phyloP scores from a whole-genome alignment of 2,888 invertebrate genomes.

The Arge pagana region DNA sequence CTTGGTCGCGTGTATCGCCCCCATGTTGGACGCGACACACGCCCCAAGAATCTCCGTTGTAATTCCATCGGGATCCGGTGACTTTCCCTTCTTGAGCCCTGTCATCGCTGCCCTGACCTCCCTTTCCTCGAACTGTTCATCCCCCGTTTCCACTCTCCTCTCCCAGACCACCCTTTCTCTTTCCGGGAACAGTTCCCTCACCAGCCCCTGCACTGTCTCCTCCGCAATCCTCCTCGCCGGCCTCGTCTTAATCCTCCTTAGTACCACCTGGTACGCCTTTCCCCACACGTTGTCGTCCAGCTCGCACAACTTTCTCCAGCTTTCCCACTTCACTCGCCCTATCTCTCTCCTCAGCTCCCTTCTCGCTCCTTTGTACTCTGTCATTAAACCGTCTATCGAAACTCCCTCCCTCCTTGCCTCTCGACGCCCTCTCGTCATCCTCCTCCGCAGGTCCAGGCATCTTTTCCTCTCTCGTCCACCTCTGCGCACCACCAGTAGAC shows the following conservation, averaged over 20 bases:
- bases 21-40: no score
- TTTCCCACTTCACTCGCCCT: background rate
- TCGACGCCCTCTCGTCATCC: conserved; percentile 11
- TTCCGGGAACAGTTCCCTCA: no score
- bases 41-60: background rate
- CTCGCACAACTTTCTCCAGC: background rate
- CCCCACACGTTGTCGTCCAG: background rate
- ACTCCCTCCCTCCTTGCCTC: background rate
- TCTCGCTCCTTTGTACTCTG: conserved; percentile 1
- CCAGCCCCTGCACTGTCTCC: no score
- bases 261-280: background rate
- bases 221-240: no score
- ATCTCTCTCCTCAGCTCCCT: background rate
- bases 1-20: no score
- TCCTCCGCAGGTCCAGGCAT: conserved; percentile 5
- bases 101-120: background rate
- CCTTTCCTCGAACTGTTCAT: no score
- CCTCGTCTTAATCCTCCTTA: conserved; percentile 18
- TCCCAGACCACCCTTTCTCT: no score
- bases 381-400: background rate
- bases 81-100: background rate
- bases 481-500: conserved; percentile 26
- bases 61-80: background rate
- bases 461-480: conserved; percentile 13
- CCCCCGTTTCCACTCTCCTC: background rate